A percentile compares a stretch with the other conserved stretches of the same genome.
These are phyloP conservation scores for Alfaro cultratus DNA, from an alignment of 2,797 vertebrate species.

Conservation along the genomic window DNA sequence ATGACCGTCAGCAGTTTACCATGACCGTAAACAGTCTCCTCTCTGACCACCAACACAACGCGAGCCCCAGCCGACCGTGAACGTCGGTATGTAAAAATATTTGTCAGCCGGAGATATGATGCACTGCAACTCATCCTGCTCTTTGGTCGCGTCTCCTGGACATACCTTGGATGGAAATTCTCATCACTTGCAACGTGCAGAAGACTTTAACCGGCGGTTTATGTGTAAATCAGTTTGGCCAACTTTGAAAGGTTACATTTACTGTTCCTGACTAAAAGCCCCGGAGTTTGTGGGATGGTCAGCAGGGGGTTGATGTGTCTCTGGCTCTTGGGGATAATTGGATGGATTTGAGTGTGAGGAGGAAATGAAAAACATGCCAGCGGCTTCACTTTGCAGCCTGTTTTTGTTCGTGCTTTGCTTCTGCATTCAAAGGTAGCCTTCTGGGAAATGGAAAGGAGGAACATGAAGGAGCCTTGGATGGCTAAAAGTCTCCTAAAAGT, in stretches of 20 bases:
- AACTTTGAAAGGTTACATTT: slow-evolving; percentile 18
- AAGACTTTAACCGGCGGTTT: neutral
- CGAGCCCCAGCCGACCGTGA: slow-evolving; percentile 28
- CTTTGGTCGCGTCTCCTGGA: slow-evolving; percentile 4
- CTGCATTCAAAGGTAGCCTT: slow-evolving; percentile 17
- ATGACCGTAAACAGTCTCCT: slow-evolving; percentile 65
- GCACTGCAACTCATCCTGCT: slow-evolving; percentile 15
- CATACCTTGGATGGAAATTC: slow-evolving; percentile 2
- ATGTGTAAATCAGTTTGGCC: slow-evolving; percentile 25
- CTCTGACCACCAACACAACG: slow-evolving; percentile 40
- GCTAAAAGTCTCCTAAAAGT: slow-evolving; percentile 3
- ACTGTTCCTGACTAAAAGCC: slow-evolving; percentile 10
- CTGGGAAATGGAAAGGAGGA: slow-evolving; percentile 31
- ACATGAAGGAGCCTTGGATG: slow-evolving; percentile 14
- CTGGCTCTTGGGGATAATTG: slow-evolving; percentile 34
- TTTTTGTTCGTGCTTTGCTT: slow-evolving; percentile 17
- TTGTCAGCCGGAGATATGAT: slow-evolving; percentile 20
- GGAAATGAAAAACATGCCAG: slow-evolving; percentile 49
- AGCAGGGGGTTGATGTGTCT: slow-evolving; percentile 45
- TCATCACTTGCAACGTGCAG: neutral
- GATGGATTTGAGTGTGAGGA: slow-evolving; percentile 35
- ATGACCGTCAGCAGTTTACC: slow-evolving; percentile 60
- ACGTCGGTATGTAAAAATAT: slow-evolving; percentile 31
- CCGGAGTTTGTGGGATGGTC: slow-evolving; percentile 32
- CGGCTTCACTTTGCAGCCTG: slow-evolving; percentile 24